phyloP scores from a whole-genome alignment of 2,113 vertebrate genomes.

The Spea bombifrons region DNA sequence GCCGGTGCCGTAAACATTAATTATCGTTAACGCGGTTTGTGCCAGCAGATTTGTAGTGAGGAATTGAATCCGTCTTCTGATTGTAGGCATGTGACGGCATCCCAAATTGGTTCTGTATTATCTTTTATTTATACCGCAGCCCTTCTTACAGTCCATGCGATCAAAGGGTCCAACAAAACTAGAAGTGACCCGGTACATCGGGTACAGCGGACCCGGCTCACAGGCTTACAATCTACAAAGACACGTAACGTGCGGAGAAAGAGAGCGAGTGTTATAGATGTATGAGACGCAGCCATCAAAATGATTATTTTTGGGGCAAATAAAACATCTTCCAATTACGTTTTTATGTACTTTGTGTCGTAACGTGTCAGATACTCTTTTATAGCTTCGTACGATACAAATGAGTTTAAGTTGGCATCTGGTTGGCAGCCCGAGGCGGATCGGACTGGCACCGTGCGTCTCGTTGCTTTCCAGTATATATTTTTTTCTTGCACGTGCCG shows the following conservation, averaged over 20 bases:
- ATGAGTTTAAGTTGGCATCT: slow-evolving; percentile 8
- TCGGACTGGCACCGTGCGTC: not conserved
- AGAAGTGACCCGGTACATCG: no score
- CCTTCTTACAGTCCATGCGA: no score
- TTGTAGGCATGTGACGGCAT: not conserved
- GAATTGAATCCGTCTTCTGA: not conserved
- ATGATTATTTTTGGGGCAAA: no score
- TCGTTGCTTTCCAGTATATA: slow-evolving; percentile 3
- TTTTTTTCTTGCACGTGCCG: not conserved
- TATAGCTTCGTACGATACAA: not conserved
- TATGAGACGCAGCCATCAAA: no score
- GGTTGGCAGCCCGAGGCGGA: slow-evolving; percentile 11
- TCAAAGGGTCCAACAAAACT: no score
- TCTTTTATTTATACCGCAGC: no score
- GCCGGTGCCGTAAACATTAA: not conserved
- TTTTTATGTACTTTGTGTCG: no score
- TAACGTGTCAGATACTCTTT: not conserved
- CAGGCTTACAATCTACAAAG: no score
- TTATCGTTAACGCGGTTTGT: not conserved
- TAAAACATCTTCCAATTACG: no score
- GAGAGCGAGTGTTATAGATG: no score
- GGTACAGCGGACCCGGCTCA: no score
- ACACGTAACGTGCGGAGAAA: no score
- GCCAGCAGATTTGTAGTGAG: not conserved
- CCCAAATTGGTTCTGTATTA: not conserved